Evolutionary conservation across 2,113 vertebrate genomes (phyloP).

Genomic region (Misgurnus mizolepis): DNA sequence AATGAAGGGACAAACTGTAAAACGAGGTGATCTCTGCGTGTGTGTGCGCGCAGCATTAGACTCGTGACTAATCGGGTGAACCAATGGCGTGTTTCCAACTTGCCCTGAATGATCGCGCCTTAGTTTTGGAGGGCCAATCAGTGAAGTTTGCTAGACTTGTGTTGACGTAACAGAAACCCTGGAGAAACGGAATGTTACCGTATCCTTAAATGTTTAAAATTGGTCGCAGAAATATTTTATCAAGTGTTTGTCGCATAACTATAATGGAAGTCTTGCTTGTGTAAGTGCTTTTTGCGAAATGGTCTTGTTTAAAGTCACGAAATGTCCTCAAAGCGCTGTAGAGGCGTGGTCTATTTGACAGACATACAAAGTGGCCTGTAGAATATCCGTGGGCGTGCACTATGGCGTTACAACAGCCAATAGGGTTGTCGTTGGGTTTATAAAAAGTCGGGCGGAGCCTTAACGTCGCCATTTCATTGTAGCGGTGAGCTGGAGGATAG

Average conservation of each 20-base stretch:
- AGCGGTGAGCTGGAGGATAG: slow-evolving; percentile 46
- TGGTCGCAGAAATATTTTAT: not conserved
- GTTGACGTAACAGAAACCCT: slow-evolving; percentile 44
- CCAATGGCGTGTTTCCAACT: slow-evolving; percentile 66
- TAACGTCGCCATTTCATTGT: slow-evolving; percentile 77
- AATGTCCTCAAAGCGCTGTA: not conserved
- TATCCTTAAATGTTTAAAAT: not conserved
- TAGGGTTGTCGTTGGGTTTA: slow-evolving; percentile 60
- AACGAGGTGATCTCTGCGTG: slow-evolving; percentile 35
- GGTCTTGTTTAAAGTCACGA: not conserved
- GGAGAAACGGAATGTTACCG: not conserved
- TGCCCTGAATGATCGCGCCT: slow-evolving; percentile 65
- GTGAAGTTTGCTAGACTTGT: not conserved
- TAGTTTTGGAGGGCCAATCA: slow-evolving; percentile 60
- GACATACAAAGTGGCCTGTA: slow-evolving; percentile 54
- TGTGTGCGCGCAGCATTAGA: slow-evolving; percentile 30
- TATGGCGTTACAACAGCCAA: slow-evolving; percentile 57
- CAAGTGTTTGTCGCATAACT: not conserved
- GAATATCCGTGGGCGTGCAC: slow-evolving; percentile 56
- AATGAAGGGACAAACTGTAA: not conserved
- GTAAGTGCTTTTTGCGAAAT: not conserved
- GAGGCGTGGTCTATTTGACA: slow-evolving; percentile 60
- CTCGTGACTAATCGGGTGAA: slow-evolving; percentile 54
- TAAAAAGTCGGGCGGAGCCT: slow-evolving; percentile 71
- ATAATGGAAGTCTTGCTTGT: not conserved